Conservation (phyloP, 2,888 invertebrate species). For the Rhagonycha fulva region DNA sequence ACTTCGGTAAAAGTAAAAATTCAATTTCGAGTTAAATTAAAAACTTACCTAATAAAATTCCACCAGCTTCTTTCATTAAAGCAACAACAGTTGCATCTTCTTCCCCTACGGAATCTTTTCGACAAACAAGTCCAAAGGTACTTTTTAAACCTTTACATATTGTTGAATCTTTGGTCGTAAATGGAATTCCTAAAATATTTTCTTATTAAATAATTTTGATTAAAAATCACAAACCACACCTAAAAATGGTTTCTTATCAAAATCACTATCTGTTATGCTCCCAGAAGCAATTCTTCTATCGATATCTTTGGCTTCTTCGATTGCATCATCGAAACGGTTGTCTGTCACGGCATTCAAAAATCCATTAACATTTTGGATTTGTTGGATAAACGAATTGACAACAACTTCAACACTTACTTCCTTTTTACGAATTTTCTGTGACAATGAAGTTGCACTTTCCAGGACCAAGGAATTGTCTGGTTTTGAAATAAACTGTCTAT, state of each 20-base stretch:
- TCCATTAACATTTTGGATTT: constrained; percentile 75
- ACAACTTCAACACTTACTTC: constrained; percentile 70
- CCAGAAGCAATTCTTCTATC: constrained; percentile 70
- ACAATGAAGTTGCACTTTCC: constrained; percentile 70
- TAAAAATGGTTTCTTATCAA: constrained; percentile 76
- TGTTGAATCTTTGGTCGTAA: constrained; percentile 90
- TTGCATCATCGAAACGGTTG: constrained; percentile 75
- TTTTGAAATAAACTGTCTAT: constrained; percentile 50
- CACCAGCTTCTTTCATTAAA: constrained; percentile 78
- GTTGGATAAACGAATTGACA: constrained; percentile 73
- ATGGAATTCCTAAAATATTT: constrained; percentile 74
- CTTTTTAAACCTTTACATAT: constrained; percentile 73
- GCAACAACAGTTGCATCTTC: constrained; percentile 81
- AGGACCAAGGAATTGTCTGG: constrained; percentile 55
- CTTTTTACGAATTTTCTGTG: constrained; percentile 67
- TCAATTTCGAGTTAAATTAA: background rate
- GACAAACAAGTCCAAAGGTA: constrained; percentile 67
- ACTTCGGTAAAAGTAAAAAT: background rate
- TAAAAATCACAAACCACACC: constrained; percentile 50
- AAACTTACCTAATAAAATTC: constrained; percentile 73
- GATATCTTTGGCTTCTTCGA: constrained; percentile 75
- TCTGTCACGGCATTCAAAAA: constrained; percentile 84
- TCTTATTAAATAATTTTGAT: background rate
- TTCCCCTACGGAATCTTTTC: constrained; percentile 65
- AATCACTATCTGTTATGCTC: constrained; percentile 63